Base-by-base conservation (phyloP, 2,888 invertebrate species). In the Drosophila siamana region DNA sequence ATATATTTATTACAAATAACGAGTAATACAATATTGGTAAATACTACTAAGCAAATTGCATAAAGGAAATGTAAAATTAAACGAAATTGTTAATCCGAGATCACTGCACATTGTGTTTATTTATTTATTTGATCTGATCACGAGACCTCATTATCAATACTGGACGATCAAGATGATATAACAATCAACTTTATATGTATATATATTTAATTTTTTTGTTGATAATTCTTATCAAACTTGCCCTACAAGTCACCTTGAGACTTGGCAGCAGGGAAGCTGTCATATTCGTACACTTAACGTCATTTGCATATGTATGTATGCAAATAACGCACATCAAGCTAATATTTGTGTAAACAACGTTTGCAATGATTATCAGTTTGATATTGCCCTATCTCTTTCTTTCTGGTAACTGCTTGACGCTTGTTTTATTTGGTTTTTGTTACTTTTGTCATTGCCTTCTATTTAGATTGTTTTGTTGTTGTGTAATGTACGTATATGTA, bases 1-100 rank as follows among this genome's bases (percentile, higher is more conserved):
- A 15, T 33, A 33, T 43, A 60, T 51, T 41, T 44, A 43, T 8
- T 36, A 44, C 8, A 36, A 36, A 26, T 51, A 66, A 28, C 26
- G 33, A 41, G 28, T 54, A 54, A n/a, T 54, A 43, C 33, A 28
- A 19, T 30, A 69, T 48, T 60, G 55, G 40, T 51, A 65, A 55
- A 70, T 28, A 62, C 13, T 51, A 66, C 19, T 59, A 66, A 63
- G 57, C 51, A 50, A 67, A 61, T 51, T 48, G 15, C 48, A 67
- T 67, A 63, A 62, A 64, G 50, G 33, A 67, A 56, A 52, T 47
- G 36, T 46, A 47, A 69, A 64, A 75, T 73, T 60, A 81, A 78
- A 80, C 65, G 64, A 80, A 88, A 83, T 80, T 83, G 70, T 88
- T 88, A 83, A 83, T 78, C 78, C 4, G n/a, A 64, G 66, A 69